Percentiles rank a stretch among this genome's conserved stretches.
phyloP scores from a whole-genome alignment of 2,797 vertebrate genomes.

The Natrix natrix region DNA sequence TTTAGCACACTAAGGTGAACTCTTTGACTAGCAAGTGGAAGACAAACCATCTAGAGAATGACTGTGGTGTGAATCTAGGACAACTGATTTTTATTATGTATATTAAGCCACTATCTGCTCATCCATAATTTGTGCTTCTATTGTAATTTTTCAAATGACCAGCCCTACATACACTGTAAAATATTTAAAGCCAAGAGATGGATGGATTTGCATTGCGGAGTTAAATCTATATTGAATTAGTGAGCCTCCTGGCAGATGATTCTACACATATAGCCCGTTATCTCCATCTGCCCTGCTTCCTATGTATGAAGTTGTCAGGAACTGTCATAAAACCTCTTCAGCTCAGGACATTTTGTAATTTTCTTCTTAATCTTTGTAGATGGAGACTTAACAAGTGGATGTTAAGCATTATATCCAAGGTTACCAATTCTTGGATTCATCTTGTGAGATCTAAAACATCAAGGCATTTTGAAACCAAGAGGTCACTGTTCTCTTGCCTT shows the following conservation, averaged over 20 bases:
- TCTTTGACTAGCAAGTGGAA: constrained; percentile 50
- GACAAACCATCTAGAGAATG: constrained; percentile 20
- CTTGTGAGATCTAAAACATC: constrained; percentile 30
- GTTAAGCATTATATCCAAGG: constrained; percentile 42
- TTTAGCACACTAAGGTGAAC: constrained; percentile 35
- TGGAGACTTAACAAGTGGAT: constrained; percentile 51
- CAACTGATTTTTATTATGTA: constrained; percentile 21
- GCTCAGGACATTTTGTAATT: constrained; percentile 32
- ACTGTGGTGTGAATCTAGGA: constrained; percentile 19
- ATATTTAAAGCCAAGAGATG: constrained; percentile 38
- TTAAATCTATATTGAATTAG: constrained; percentile 47
- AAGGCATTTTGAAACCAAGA: constrained; percentile 8
- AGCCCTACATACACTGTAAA: constrained; percentile 1
- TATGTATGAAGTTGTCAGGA: constrained; percentile 30
- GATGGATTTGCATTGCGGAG: background rate
- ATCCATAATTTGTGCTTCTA: constrained; percentile 55
- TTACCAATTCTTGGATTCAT: constrained; percentile 53
- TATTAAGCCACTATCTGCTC: constrained; percentile 19
- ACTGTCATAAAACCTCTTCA: constrained; percentile 35
- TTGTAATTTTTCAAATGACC: constrained; percentile 30
- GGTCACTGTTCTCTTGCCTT: constrained; percentile 7
- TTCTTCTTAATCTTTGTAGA: constrained; percentile 56
- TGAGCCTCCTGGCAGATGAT: background rate
- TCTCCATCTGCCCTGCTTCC: constrained; percentile 20
- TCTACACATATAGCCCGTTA: background rate